A percentile compares a stretch with the other conserved stretches of the same genome.
phyloP scores from a whole-genome alignment of 2,888 invertebrate species.

The Nephrotoma appendiculata region DNA sequence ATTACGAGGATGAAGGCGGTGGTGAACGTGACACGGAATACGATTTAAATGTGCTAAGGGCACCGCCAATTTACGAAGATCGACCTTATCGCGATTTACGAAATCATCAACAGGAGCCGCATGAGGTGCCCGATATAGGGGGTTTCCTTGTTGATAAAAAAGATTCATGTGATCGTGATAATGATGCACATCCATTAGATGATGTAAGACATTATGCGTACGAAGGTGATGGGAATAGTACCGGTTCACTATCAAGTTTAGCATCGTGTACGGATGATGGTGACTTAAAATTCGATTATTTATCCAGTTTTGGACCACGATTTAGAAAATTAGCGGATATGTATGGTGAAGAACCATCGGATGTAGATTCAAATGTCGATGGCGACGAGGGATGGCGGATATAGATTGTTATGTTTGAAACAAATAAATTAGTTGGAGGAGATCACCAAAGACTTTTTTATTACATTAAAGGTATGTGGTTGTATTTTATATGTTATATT shows the following conservation, averaged over 20 bases:
- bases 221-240: constrained; percentile 89
- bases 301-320: constrained; percentile 90
- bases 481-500: neutral
- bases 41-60: constrained; percentile 30
- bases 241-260: constrained; percentile 82
- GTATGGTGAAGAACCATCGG: constrained; percentile 82
- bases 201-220: constrained; percentile 96
- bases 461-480: neutral
- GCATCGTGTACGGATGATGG: constrained; percentile 89
- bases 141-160: constrained; percentile 84
- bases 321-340: constrained; percentile 88
- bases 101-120: constrained; percentile 18
- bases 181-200: constrained; percentile 83
- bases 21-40: constrained; percentile 83
- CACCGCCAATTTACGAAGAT: constrained; percentile 32
- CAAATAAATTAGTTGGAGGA: neutral
- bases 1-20: constrained; percentile 96
- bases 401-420: constrained; percentile 14
- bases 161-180: constrained; percentile 80
- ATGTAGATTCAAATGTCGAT: constrained; percentile 63
- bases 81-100: constrained; percentile 30
- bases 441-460: neutral
- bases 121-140: constrained; percentile 66
- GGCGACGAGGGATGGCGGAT: constrained; percentile 70
- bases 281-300: constrained; percentile 85